These are phyloP conservation scores for Cichladusa arquata DNA, from an alignment of 2,113 vertebrate genomes.

Conservation along the genomic window DNA sequence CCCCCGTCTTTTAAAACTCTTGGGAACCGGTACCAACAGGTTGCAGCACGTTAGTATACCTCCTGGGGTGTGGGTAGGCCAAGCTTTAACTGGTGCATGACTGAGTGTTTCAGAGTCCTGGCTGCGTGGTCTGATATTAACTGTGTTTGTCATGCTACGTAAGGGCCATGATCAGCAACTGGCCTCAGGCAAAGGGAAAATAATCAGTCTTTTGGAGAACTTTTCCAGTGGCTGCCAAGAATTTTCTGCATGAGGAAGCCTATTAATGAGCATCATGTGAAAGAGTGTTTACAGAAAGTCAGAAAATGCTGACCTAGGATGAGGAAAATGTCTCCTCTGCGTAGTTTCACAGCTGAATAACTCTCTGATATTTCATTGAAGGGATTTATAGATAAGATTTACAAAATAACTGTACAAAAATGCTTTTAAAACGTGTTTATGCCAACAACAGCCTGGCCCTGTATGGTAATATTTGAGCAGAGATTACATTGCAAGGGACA, in stretches of 20 bases:
- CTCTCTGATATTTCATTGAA: slow-evolving; percentile 64
- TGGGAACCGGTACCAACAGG: slow-evolving; percentile 16
- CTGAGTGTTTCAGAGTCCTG: not conserved
- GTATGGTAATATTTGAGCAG: not conserved
- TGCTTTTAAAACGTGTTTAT: not conserved
- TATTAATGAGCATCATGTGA: slow-evolving; percentile 71
- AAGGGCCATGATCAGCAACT: slow-evolving; percentile 28
- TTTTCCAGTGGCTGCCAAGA: slow-evolving; percentile 61
- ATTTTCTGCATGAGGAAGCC: slow-evolving; percentile 75
- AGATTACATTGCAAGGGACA: not conserved
- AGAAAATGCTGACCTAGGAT: slow-evolving; percentile 70
- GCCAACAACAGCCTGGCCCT: not conserved
- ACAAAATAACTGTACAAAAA: slow-evolving; percentile 36
- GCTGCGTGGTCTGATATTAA: slow-evolving; percentile 33
- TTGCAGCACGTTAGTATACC: not conserved
- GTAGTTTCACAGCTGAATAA: slow-evolving; percentile 58
- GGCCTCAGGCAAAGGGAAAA: slow-evolving; percentile 54
- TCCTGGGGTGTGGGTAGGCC: not conserved
- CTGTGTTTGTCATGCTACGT: slow-evolving; percentile 40
- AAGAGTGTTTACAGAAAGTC: slow-evolving; percentile 64
- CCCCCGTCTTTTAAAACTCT: not conserved
- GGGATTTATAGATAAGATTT: slow-evolving; percentile 56
- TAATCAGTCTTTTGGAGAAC: slow-evolving; percentile 63
- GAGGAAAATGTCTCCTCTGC: slow-evolving; percentile 53
- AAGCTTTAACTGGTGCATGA: slow-evolving; percentile 11